Conservation (phyloP, 1,140 invertebrate species). For the honey bee (Apis mellifera) region Amel_HAv3.1 CM009931.2:6850501-6851000, state of each 20-base stretch:
- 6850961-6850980: constrained; percentile 89
- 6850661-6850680: constrained; percentile 91
- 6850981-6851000: constrained; percentile 88
- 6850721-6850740: constrained; percentile 88
- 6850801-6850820: constrained; percentile 90
- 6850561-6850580: constrained; percentile 40
- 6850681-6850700: constrained; percentile 86
- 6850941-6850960: constrained; percentile 85
- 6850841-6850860: constrained; percentile 84
- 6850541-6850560: not conserved
- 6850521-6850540: no score
- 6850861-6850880: constrained; percentile 82
- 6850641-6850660: constrained; percentile 86
- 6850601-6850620: constrained; percentile 95
- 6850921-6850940: constrained; percentile 86
- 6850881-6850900: constrained; percentile 84
- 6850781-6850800: constrained; percentile 84
- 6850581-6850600: constrained; percentile 86
- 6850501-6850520: no score
- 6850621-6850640: constrained; percentile 87
- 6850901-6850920: constrained; percentile 83
- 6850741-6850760: constrained; percentile 89
- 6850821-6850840: constrained; percentile 81
- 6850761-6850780: constrained; percentile 87
- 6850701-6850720: constrained; percentile 86